Conservation (phyloP, 53 echinoderm and acorn worm genomes). For the Luidia sarsii region DNA sequence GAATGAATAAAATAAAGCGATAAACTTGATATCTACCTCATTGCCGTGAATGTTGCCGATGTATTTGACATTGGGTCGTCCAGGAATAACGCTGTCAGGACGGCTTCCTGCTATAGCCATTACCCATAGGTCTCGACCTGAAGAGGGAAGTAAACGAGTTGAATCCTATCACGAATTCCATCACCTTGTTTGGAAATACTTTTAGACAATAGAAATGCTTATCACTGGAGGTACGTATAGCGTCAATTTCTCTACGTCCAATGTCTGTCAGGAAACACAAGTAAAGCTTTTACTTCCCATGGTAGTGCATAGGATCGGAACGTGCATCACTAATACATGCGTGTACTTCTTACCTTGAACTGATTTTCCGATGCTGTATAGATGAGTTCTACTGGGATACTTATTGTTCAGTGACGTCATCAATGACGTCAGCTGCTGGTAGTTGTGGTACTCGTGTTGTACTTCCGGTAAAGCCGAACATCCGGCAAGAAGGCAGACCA, state of each 20-base stretch:
- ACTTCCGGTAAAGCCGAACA: background rate
- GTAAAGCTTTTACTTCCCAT: no score
- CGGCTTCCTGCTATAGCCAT: conserved; percentile 68
- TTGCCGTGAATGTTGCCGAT: conserved; percentile 92
- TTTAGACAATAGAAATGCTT: no score
- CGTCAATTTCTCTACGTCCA: no score
- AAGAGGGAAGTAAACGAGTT: no score
- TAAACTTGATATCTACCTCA: no score
- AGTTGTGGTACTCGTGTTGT: conserved; percentile 44
- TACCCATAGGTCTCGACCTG: conserved; percentile 76
- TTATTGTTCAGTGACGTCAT: conserved; percentile 22
- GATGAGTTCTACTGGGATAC: conserved; percentile 49
- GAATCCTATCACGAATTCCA: no score
- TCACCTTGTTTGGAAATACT: no score
- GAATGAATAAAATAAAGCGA: no score
- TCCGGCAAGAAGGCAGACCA: background rate
- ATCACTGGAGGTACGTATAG: background rate
- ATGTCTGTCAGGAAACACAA: no score
- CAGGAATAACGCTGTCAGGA: conserved; percentile 51
- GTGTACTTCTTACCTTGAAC: conserved; percentile 63
- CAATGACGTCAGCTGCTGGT: conserved; percentile 32
- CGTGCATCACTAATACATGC: no score
- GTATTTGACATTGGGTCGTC: conserved; percentile 66
- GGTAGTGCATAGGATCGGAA: no score
- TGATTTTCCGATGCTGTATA: conserved; percentile 70